Conservation (phyloP, 2,113 vertebrate genomes). For the Dicrurus megarhynchus region DNA sequence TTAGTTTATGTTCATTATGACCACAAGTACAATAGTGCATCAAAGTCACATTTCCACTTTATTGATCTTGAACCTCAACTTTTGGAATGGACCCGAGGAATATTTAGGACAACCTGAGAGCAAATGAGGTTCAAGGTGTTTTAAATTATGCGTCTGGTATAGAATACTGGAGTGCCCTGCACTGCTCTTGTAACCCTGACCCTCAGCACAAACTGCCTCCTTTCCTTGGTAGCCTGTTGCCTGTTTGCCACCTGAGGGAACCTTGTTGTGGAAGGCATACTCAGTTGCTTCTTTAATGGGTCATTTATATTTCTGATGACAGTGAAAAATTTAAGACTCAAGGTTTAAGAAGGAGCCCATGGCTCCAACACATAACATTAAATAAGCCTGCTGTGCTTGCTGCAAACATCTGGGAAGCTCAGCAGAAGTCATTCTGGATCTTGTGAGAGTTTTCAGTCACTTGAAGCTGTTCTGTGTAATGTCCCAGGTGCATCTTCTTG, state of each 20-base stretch:
- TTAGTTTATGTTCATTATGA: not conserved
- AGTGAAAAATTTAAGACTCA: not conserved
- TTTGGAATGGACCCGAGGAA: not conserved
- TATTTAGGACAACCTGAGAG: not conserved
- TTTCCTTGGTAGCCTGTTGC: not conserved
- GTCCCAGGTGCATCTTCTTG: not conserved
- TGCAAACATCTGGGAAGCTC: not conserved
- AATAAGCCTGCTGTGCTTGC: not conserved
- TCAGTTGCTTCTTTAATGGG: not conserved
- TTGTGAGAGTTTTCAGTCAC: not conserved
- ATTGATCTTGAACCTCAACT: not conserved
- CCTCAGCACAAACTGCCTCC: not conserved
- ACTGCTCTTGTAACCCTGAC: not conserved
- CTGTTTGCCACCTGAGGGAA: not conserved
- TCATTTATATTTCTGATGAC: not conserved
- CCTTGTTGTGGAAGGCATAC: not conserved
- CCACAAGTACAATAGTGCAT: not conserved
- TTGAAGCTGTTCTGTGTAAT: not conserved
- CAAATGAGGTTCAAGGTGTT: not conserved
- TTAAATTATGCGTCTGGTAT: not conserved
- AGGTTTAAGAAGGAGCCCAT: not conserved
- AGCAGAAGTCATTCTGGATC: not conserved
- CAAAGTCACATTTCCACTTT: not conserved
- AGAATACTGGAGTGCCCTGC: not conserved
- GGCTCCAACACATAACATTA: not conserved